Evolutionary conservation across 2,888 invertebrate genomes (phyloP).

Genomic region (Acanthopleura granulata): DNA sequence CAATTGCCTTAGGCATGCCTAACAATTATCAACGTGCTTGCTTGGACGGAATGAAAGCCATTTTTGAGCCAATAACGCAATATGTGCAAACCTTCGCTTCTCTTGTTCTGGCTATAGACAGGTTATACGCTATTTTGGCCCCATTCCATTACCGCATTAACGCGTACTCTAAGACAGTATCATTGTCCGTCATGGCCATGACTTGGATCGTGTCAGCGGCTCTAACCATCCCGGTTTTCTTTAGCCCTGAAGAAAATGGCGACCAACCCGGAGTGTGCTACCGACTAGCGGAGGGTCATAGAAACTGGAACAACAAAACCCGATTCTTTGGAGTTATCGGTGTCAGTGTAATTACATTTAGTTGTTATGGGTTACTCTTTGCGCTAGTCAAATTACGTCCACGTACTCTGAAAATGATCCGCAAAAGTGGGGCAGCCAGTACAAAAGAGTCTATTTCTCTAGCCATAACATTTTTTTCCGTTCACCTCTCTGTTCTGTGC

Average conservation of each 20-base stretch:
- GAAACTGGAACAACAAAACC: background rate
- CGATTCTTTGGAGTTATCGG: background rate
- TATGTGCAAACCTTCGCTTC: background rate
- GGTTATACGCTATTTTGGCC: slow-evolving; percentile 3
- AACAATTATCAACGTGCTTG: background rate
- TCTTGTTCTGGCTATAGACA: background rate
- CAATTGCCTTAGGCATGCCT: background rate
- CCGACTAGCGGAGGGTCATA: background rate
- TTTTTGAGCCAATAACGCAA: background rate
- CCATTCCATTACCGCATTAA: background rate
- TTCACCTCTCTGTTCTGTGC: background rate
- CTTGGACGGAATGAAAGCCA: background rate
- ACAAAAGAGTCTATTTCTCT: background rate
- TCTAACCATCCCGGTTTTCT: background rate
- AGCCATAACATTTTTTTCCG: background rate
- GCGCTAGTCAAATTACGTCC: background rate
- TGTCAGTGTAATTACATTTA: background rate
- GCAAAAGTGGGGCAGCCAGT: background rate
- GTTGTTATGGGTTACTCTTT: background rate
- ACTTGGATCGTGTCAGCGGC: background rate
- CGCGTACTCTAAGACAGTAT: background rate
- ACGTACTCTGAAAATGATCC: too few species aligned
- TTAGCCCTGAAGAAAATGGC: background rate
- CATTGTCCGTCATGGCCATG: background rate
- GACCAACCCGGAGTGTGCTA: background rate